Evolutionary conservation across 2,888 invertebrate species (phyloP).

Genomic region (Notodonta ziczac): DNA sequence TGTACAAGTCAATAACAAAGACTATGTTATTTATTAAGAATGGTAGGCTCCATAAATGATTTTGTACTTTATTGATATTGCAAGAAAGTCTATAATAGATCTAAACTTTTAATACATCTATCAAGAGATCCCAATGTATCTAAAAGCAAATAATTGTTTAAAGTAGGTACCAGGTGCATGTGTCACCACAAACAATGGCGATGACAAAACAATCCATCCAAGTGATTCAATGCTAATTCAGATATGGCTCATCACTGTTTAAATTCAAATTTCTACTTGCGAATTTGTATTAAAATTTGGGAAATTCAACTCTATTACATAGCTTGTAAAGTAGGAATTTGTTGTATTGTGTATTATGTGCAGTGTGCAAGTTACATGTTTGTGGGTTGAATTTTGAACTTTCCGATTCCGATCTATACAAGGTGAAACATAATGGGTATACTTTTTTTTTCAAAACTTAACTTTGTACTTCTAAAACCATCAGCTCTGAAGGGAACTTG

Average conservation of each 20-base stretch:
- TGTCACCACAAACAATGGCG: constrained; percentile 41
- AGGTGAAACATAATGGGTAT: too few relatives aligned
- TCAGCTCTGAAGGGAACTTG: too few relatives aligned
- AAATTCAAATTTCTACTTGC: constrained; percentile 13
- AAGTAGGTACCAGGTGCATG: constrained; percentile 12
- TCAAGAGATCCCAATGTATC: constrained; percentile 3
- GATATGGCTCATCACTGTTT: constrained; percentile 20
- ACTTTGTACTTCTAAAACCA: too few relatives aligned
- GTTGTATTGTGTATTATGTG: too few relatives aligned
- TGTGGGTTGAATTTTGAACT: too few relatives aligned
- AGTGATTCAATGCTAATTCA: constrained; percentile 50
- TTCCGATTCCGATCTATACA: too few relatives aligned
- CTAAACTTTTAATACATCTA: background rate
- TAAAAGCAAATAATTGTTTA: background rate
- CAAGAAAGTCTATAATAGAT: background rate
- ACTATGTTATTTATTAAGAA: too few relatives aligned
- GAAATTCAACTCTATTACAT: background rate
- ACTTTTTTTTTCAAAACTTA: too few relatives aligned
- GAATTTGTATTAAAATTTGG: background rate
- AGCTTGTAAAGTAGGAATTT: background rate
- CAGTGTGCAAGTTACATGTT: too few relatives aligned
- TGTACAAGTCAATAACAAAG: too few relatives aligned
- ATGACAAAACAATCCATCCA: constrained; percentile 11
- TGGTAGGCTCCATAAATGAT: background rate
- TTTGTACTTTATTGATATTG: background rate